Base-by-base conservation (phyloP, 1,140 invertebrate species). In the Heliconius nattereri region DNA sequence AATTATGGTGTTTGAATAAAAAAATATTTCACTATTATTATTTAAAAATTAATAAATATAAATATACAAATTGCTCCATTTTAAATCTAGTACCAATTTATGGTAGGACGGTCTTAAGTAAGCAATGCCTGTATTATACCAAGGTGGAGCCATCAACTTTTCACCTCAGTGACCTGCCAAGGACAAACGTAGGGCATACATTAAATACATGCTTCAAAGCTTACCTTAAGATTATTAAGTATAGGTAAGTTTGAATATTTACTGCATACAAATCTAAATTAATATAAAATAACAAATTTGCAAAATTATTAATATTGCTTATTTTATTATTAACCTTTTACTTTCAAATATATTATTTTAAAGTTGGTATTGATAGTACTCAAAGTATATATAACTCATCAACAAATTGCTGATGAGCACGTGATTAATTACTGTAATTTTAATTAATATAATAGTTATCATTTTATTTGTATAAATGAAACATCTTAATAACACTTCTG, bases 91-190 rank as follows among this genome's bases (percentile, higher is more conserved):
- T 40, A 40, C 40, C 1, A 40, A 35, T 7, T 35, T 35, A 45
- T 5, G 3, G 5, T 45, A 45, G 5, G 16, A 16, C 40, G 40
- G 16, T 45, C 49, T 52, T 7, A 20, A 52, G 19, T 52, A 52
- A 52, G 19, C 19, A 20, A 52, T 52, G 16, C 23, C 26, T 66
- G 23, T 66, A 66, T 66, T 66, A 26, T 26, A 26, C 60, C 3
- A 66, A 66, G 26, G 60, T 66, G 60, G 26, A 66, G 60, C 60
- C 23, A 66, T 11, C 9, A 66, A 66, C 23, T 66, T 66, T 66
- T 66, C 13, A 66, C 60, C 60, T 66, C 60, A 29, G 60, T 66
- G 60, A 66, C 60, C 60, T 29, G 60, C 26, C 60, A 66, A 66
- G 60, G 60, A 29, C 60, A 66, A 66, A 2, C 60, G 60, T 66